A percentile compares a stretch with the other conserved stretches of the same genome.
Evolutionary conservation across 2,797 vertebrate species (phyloP).

Genomic region (Natrix natrix): DNA sequence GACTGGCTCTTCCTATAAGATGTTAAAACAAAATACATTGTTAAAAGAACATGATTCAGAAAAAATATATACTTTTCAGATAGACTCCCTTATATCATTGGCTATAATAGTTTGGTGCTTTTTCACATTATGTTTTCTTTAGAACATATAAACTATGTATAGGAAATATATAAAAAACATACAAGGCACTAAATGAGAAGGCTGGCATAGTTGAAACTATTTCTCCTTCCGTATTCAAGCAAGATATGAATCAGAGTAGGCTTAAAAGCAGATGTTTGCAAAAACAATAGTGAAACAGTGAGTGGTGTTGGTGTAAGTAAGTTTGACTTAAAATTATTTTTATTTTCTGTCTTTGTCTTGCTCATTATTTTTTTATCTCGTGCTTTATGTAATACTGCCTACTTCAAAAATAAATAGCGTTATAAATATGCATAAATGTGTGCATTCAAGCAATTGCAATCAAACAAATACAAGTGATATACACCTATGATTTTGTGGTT

Average conservation of each 20-base stretch:
- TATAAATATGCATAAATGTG: neutral
- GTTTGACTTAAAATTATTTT: neutral
- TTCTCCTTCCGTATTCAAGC: neutral
- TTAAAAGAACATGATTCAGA: neutral
- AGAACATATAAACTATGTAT: neutral
- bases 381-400: neutral
- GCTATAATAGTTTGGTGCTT: neutral
- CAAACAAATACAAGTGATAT: neutral
- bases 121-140: neutral
- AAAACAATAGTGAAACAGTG: neutral
- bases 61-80: neutral
- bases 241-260: neutral
- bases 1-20: slow-evolving; percentile 80
- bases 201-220: neutral
- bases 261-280: neutral
- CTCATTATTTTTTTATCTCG: neutral
- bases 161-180: neutral
- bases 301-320: neutral
- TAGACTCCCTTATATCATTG: neutral
- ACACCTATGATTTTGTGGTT: neutral
- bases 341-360: neutral
- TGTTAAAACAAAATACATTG: slow-evolving; percentile 47
- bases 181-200: neutral
- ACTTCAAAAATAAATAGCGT: neutral
- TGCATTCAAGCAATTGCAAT: neutral